Percentiles rank a stretch among this genome's conserved stretches.
Evolutionary conservation across 2,797 vertebrate species (phyloP).

Genomic region (Anableps anableps): DNA sequence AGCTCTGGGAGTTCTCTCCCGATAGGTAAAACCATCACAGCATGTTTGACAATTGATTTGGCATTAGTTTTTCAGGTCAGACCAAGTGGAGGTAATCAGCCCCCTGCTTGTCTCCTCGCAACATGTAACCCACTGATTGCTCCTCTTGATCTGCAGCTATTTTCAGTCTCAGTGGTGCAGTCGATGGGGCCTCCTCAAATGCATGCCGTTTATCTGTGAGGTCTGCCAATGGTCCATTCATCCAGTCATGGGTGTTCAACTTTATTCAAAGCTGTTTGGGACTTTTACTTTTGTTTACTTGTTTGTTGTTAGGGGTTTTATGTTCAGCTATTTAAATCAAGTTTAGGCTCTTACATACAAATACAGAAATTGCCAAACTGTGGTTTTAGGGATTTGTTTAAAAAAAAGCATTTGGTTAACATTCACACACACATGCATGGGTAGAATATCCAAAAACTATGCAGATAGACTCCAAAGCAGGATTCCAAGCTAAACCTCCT

Average conservation of each 20-base stretch:
- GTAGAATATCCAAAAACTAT: neutral
- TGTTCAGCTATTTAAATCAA: neutral
- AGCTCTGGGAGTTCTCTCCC: conserved; percentile 27
- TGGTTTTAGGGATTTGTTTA: neutral
- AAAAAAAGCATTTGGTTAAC: neutral
- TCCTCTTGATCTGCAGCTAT: conserved; percentile 56
- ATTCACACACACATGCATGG: neutral
- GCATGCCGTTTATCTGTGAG: conserved; percentile 26
- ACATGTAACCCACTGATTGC: conserved; percentile 69
- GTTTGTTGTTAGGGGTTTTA: neutral
- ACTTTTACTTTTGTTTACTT: conserved; percentile 3
- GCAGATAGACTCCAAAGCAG: neutral
- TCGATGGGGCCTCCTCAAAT: conserved; percentile 41
- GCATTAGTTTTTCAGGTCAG: conserved; percentile 50
- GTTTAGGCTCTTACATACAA: no score
- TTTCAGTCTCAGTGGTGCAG: conserved; percentile 39
- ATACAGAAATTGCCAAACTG: neutral
- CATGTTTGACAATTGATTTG: conserved; percentile 67
- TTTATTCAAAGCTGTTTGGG: neutral
- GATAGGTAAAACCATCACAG: conserved; percentile 44
- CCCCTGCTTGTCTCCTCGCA: conserved; percentile 57
- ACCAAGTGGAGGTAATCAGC: conserved; percentile 64
- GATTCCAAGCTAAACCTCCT: neutral
- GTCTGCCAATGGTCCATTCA: neutral
- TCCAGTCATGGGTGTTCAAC: neutral